Evolutionary conservation across 1,140 invertebrate genomes (phyloP).

Genomic region (Penaeus vannamei): DNA sequence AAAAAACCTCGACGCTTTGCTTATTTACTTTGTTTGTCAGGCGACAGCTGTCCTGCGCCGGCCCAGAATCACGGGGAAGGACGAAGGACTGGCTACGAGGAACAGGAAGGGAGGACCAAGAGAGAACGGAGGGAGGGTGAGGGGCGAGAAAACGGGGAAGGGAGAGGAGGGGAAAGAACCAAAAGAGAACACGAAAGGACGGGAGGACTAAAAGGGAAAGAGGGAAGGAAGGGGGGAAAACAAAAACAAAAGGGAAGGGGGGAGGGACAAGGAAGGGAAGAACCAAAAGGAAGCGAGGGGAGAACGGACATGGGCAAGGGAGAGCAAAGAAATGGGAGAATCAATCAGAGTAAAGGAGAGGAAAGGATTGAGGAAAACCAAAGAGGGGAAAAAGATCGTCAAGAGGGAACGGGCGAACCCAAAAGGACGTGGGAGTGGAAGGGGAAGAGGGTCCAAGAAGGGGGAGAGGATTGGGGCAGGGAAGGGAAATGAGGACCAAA

Average conservation of each 20-base stretch:
- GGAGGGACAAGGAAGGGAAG: not conserved
- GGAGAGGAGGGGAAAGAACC: not conserved
- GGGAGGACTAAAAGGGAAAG: not conserved
- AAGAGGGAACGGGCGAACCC: not conserved
- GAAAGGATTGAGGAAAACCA: not conserved
- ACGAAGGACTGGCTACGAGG: too few species aligned
- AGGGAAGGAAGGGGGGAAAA: not conserved
- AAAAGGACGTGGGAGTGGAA: not conserved
- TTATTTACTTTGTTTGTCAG: too few species aligned
- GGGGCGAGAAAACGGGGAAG: not conserved
- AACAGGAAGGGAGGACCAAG: too few species aligned
- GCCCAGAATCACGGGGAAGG: too few species aligned
- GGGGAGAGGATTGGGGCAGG: not conserved
- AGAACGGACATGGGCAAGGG: not conserved
- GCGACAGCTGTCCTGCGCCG: too few species aligned
- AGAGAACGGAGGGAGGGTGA: too few species aligned
- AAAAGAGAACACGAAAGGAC: not conserved
- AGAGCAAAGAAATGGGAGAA: too few species aligned
- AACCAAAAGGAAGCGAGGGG: not conserved
- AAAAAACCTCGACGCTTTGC: too few species aligned
- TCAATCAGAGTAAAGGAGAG: too few species aligned
- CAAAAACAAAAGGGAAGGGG: not conserved
- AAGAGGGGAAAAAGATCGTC: not conserved
- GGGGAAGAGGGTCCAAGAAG: not conserved
- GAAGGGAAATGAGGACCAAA: not conserved